Conservation (phyloP, 2,113 vertebrate species). For the Xyliphius kryptos region DNA sequence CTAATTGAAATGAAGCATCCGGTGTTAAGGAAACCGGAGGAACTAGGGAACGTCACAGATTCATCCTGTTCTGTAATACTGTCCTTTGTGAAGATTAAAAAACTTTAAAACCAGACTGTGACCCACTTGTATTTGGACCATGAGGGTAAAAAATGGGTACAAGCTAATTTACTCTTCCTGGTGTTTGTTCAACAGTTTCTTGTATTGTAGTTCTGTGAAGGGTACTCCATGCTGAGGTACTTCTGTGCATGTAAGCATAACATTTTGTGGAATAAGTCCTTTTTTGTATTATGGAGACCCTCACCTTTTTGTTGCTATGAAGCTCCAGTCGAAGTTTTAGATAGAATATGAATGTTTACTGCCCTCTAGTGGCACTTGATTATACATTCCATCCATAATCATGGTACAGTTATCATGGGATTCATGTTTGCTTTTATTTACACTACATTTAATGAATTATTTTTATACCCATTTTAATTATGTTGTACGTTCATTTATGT, state of each 20-base stretch:
- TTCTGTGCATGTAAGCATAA: constrained; percentile 44
- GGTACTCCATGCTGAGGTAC: constrained; percentile 35
- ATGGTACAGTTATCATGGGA: constrained; percentile 32
- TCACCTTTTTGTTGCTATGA: constrained; percentile 25
- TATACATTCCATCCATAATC: constrained; percentile 56
- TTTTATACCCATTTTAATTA: constrained; percentile 32
- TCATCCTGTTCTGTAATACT: constrained; percentile 14
- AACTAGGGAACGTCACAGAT: constrained; percentile 11
- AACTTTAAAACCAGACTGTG: neutral
- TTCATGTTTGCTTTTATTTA: constrained; percentile 30
- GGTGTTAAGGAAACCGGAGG: constrained; percentile 6
- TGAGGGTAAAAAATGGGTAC: constrained; percentile 2
- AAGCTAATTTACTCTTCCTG: constrained; percentile 25
- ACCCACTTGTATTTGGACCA: constrained; percentile 8
- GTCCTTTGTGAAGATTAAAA: constrained; percentile 5
- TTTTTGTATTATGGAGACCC: constrained; percentile 26
- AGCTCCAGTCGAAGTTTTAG: constrained; percentile 50
- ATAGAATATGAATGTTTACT: constrained; percentile 62
- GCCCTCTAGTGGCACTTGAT: constrained; percentile 60
- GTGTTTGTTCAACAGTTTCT: constrained; percentile 34
- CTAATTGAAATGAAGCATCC: constrained; percentile 6
- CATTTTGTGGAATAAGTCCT: constrained; percentile 23
- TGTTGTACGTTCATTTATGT: constrained; percentile 12
- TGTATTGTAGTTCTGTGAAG: constrained; percentile 44
- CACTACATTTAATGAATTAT: constrained; percentile 34